Evolutionary conservation across 1,140 invertebrate genomes (phyloP).

Genomic region (Drosophila neocordata): DNA sequence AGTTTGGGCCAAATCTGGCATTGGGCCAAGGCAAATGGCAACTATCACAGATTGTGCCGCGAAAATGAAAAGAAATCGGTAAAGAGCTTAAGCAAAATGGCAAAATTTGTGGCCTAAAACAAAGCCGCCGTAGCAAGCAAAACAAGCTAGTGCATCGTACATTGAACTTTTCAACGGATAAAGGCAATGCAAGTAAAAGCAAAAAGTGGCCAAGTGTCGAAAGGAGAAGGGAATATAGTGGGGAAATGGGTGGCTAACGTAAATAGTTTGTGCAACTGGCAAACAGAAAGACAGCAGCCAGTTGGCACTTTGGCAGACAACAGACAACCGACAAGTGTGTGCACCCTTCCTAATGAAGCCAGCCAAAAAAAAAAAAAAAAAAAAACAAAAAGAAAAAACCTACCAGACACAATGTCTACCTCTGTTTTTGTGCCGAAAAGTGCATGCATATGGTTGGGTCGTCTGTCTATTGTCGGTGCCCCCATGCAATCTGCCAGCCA

Average conservation of each 20-base stretch:
- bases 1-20: slow-evolving; percentile 55
- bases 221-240: slow-evolving; percentile 42
- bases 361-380: slow-evolving; percentile 53
- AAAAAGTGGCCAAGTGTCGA: slow-evolving; percentile 53
- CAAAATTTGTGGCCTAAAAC: slow-evolving; percentile 64
- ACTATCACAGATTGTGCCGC: slow-evolving; percentile 41
- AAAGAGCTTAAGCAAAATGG: slow-evolving; percentile 44
- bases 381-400: background rate
- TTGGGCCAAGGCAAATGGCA: slow-evolving; percentile 46
- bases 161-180: slow-evolving; percentile 56
- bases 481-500: slow-evolving; percentile 61
- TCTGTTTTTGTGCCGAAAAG: slow-evolving; percentile 61
- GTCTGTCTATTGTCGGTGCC: slow-evolving; percentile 17
- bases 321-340: slow-evolving; percentile 65
- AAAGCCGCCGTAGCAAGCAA: slow-evolving; percentile 31
- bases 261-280: slow-evolving; percentile 64
- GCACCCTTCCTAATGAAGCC: slow-evolving; percentile 67
- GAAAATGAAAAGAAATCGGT: slow-evolving; percentile 47
- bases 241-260: slow-evolving; percentile 36
- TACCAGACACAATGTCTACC: slow-evolving; percentile 62
- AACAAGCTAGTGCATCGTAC: slow-evolving; percentile 59
- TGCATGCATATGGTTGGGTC: slow-evolving; percentile 38
- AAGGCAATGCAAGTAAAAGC: background rate
- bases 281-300: slow-evolving; percentile 44
- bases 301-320: slow-evolving; percentile 37